Evolutionary conservation across 1,140 invertebrate species (phyloP).

Genomic region (Drosophila nasuta): DNA sequence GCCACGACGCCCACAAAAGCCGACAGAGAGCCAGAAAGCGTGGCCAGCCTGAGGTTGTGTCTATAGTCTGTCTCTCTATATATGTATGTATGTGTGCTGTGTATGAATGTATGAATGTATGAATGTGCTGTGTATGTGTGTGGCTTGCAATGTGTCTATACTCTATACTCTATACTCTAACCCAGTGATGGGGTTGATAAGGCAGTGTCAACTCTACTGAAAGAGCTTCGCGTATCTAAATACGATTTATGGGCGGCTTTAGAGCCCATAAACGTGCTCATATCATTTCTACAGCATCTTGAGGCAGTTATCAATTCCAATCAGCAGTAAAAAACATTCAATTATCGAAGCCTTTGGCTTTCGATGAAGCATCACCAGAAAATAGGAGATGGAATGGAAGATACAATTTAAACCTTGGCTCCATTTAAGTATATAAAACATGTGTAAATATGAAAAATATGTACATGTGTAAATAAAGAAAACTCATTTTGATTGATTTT

Average conservation of each 20-base stretch:
- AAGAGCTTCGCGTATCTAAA: neutral
- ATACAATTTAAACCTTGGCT: too few relatives aligned
- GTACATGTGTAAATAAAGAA: too few relatives aligned
- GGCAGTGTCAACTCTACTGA: neutral
- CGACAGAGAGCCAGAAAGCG: conserved; percentile 11
- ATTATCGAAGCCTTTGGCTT: neutral
- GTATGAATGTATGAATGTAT: neutral
- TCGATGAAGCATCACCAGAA: neutral
- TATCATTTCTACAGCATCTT: neutral
- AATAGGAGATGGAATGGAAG: neutral
- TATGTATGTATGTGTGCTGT: neutral
- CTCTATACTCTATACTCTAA: conserved; percentile 7
- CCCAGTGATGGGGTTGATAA: conserved; percentile 6
- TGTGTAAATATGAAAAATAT: too few relatives aligned
- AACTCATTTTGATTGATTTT: too few relatives aligned
- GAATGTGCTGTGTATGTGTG: neutral
- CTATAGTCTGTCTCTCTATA: neutral
- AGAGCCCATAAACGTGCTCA: neutral
- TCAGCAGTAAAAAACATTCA: conserved; percentile 2
- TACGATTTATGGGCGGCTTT: neutral
- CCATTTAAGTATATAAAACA: too few relatives aligned
- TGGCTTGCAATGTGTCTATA: conserved; percentile 1
- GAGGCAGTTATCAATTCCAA: neutral
- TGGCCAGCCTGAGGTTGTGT: conserved; percentile 17
- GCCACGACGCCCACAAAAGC: conserved; percentile 4